A percentile compares a stretch with the other conserved stretches of the same genome.
Conservation (phyloP, 1,140 invertebrate genomes). For the Chironomus tepperi region DNA sequence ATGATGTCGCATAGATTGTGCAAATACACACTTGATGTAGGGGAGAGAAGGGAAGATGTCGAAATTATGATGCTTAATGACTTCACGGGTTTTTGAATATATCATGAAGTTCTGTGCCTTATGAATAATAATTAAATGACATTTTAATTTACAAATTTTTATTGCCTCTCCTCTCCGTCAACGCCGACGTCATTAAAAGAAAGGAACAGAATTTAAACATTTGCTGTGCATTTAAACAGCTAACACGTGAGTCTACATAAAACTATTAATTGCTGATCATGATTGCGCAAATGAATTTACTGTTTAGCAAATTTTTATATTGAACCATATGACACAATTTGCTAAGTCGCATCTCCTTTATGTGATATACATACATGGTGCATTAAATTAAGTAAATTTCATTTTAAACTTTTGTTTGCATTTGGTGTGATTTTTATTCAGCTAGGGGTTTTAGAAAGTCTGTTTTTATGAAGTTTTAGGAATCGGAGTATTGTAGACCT, state of each 20-base stretch:
- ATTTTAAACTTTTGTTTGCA: too few species aligned
- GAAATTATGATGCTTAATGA: constrained; percentile 11
- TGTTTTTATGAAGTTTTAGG: too few species aligned
- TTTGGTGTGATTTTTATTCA: too few species aligned
- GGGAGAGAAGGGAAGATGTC: background rate
- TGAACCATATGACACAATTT: constrained; percentile 8
- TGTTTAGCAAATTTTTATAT: constrained; percentile 4
- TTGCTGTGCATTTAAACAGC: background rate
- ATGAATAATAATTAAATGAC: constrained; percentile 23
- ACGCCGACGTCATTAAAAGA: too few species aligned
- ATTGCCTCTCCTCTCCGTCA: background rate
- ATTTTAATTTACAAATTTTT: constrained; percentile 2
- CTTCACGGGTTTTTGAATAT: constrained; percentile 5
- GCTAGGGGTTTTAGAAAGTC: background rate
- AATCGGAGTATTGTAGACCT: too few species aligned
- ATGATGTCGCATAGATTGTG: constrained; percentile 18
- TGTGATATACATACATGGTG: too few species aligned
- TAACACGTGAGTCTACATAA: background rate
- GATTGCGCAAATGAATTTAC: background rate
- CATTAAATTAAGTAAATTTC: too few species aligned
- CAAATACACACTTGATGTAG: background rate
- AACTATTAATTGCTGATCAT: background rate
- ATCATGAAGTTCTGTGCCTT: background rate
- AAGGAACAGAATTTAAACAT: too few species aligned
- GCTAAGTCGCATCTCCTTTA: too few species aligned